Evolutionary conservation across 2,113 vertebrate species (phyloP).

Genomic region (Mormyrus iriodes): DNA sequence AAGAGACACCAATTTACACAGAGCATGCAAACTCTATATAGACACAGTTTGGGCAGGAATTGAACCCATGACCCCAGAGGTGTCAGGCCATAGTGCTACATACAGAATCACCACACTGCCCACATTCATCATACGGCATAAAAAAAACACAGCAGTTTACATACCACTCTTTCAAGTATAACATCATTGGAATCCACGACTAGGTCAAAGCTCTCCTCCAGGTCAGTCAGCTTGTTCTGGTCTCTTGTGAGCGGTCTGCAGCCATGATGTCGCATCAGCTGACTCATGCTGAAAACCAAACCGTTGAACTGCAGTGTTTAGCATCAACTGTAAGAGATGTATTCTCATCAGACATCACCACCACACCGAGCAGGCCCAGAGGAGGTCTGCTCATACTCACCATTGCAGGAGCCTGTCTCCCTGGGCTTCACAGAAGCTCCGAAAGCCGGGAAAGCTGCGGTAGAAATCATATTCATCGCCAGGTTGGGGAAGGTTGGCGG

Average conservation of each 20-base stretch:
- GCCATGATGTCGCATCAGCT: conserved; percentile 85
- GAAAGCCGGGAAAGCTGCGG: conserved; percentile 84
- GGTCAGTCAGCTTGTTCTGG: conserved; percentile 68
- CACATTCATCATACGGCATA: no score
- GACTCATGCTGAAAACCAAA: conserved; percentile 75
- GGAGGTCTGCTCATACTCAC: conserved; percentile 52
- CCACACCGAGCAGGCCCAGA: background rate
- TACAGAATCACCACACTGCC: background rate
- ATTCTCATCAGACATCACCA: background rate
- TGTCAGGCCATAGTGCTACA: background rate
- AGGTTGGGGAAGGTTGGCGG: conserved; percentile 71
- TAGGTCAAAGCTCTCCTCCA: conserved; percentile 88
- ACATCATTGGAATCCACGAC: conserved; percentile 87
- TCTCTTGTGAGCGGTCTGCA: conserved; percentile 75
- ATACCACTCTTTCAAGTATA: conserved; percentile 91
- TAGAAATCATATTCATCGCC: conserved; percentile 95
- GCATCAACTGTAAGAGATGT: background rate
- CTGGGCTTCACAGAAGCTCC: conserved; percentile 76
- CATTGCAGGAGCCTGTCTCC: conserved; percentile 74
- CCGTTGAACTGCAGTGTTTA: background rate
- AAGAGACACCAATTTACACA: background rate
- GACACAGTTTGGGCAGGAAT: no score
- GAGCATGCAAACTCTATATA: background rate
- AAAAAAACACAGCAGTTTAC: conserved; percentile 28
- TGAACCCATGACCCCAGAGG: no score